Percentiles rank a stretch among this genome's conserved stretches.
Conservation (phyloP, 2,888 invertebrate species). For the Eilema depressum region DNA sequence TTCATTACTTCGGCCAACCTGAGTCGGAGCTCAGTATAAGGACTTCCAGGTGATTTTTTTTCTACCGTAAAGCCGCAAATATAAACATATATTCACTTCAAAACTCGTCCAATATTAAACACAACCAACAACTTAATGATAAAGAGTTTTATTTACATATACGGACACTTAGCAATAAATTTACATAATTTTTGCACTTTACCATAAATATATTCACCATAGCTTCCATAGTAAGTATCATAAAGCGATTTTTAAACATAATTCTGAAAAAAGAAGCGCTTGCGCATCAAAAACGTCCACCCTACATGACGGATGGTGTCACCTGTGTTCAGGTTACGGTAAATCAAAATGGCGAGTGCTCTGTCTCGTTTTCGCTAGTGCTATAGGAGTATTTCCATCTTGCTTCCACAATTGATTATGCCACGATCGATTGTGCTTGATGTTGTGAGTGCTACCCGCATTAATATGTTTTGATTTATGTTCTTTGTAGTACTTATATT, state of each 20-base stretch:
- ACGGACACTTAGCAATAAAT: background rate
- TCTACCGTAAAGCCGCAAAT: no score
- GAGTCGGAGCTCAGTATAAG: no score
- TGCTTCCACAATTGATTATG: slow-evolving; percentile 61
- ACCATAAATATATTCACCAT: background rate
- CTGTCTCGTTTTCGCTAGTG: slow-evolving; percentile 44
- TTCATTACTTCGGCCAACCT: no score
- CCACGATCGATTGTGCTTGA: slow-evolving; percentile 51
- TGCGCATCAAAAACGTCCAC: slow-evolving; percentile 54
- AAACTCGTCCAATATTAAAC: background rate
- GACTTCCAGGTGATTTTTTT: no score
- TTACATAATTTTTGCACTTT: slow-evolving; percentile 10
- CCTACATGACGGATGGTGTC: slow-evolving; percentile 66
- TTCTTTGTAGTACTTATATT: no score
- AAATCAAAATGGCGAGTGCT: slow-evolving; percentile 70
- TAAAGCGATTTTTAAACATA: background rate
- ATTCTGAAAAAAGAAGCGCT: slow-evolving; percentile 30
- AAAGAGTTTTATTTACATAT: slow-evolving; percentile 4
- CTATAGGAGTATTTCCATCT: slow-evolving; percentile 38
- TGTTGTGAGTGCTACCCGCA: slow-evolving; percentile 68
- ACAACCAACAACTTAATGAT: background rate
- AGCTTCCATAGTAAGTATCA: background rate
- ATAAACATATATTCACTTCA: background rate
- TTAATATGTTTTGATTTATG: slow-evolving; percentile 73
- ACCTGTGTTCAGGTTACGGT: slow-evolving; percentile 53